Evolutionary conservation across 2,888 invertebrate genomes (phyloP), one percentile per base, ranked within the genome.

Genomic region (Aspidiotus rigidus): DNA sequence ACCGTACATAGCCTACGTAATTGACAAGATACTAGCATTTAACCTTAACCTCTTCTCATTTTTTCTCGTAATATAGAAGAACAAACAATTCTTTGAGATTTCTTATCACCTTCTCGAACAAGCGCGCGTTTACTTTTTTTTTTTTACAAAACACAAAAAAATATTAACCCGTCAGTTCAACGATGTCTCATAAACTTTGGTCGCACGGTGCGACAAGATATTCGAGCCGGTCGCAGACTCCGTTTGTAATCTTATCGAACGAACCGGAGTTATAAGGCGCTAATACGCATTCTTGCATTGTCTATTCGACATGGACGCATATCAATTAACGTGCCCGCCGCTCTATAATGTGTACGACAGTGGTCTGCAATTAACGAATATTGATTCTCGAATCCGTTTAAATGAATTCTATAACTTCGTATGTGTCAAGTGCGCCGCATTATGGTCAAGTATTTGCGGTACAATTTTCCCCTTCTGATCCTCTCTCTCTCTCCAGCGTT

Each of bases 291-390:
- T 28, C 28, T 28, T 28, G 28, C 28, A n/a, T 15, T 55, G 9
- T 55, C 53, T 15, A 53, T 16, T 41, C 17, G 63, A 44, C 63
- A 63, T 63, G 49, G 63, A 63, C 63, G 53, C 63, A 54, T 63
- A 63, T 44, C 63, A 63, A 63, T 63, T 63, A 63, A 49, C 28
- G 53, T 49, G 17, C 13, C 53, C 49, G 56, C 56, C 15, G 28
- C 5, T 28, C n/a, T 55, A n/a, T 55, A 55, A 28, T 28, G 28
- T 28, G 28, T 28, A 13, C 13, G 15, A 55, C 15, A 55, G 15
- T n/a, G 56, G 10, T 17, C 56, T 9, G n/a, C 56, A 55, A 55
- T 55, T 55, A 55, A 55, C 56, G 13, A 55, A 55, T 55, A 16
- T 13, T 28, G 28, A 28, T 28, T 28, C 28, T 28, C 28, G 28